Evolutionary conservation across 2,888 invertebrate genomes (phyloP).

Genomic region (Cataglyphis livida): DNA sequence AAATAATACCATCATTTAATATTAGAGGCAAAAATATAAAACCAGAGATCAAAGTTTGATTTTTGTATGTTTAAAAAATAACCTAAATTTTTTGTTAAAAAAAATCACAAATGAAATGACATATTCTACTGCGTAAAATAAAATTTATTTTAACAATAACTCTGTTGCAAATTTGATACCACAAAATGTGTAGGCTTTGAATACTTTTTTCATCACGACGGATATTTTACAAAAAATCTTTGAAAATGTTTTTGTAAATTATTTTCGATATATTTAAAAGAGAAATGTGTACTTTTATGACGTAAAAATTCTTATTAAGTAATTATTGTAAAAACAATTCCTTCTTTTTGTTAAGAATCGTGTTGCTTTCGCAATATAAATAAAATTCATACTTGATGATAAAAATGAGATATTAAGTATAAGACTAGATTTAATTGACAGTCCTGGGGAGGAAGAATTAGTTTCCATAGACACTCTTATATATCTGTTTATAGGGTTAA

Average conservation of each 20-base stretch:
- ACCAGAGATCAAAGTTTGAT: conserved; percentile 25
- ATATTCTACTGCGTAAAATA: conserved; percentile 18
- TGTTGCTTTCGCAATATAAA: neutral
- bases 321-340: neutral
- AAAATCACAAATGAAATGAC: conserved; percentile 25
- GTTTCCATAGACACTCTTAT: neutral
- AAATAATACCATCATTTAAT: conserved; percentile 19
- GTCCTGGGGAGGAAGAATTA: neutral
- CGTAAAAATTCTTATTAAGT: neutral
- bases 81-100: neutral
- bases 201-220: conserved; percentile 23
- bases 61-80: conserved; percentile 24
- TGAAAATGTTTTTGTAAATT: conserved; percentile 6
- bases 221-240: conserved; percentile 16
- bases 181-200: neutral
- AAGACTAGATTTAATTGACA: neutral
- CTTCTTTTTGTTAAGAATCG: neutral
- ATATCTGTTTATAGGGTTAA: neutral
- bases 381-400: neutral
- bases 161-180: conserved; percentile 21
- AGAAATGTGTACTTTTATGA: neutral
- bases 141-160: conserved; percentile 37
- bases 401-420: neutral
- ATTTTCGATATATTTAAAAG: neutral
- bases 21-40: conserved; percentile 27